Base-by-base conservation (phyloP, 2,797 vertebrate genomes). In the Arctocebus calabarensis region DNA sequence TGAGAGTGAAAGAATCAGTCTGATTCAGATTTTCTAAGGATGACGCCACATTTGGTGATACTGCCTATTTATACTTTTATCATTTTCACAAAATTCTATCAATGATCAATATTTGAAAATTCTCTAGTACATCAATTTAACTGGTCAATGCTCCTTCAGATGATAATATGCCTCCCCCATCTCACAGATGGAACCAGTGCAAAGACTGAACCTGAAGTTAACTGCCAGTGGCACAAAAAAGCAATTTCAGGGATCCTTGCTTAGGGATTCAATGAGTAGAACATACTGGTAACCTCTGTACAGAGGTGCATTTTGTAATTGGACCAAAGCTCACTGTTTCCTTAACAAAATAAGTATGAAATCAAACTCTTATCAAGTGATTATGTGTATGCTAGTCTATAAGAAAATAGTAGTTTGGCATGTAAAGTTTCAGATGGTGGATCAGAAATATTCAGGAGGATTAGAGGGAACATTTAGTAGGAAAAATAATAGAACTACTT, bases 291-390 rank as follows among this genome's bases (percentile, higher is more conserved):
- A 14, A 6, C 48, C 14, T 20, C 25, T 17, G 29, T 5, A 59
- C 7, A 86, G 29, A 83, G 19, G 27, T 74, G 4, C 17, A n/a
- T 45, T 78, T 71, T 48, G 12, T 10, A 62, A 32, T 73, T 7
- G 20, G 27, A 48, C 29, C 70, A 89, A 81, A 81, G 3, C 6
- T 32, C 23, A 27, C 37, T 66, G 8, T 77, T 83, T 70, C 82
- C 48, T 61, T 71, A 84, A 55, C 7, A 73, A 81, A 68, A 75
- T 83, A 68, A 94, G 52, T 52, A 71, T 95, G 66, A 57, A 84
- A 68, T 83, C 57, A 82, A 66, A n/a, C 57, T 70, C 19, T 88
- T 64, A 74, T 29, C 34, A 61, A 34, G 19, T 40, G 7, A 74
- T 94, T 34, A 66, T 4, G 3, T 10, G 1, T 20, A 34, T 43